Conservation (phyloP, 2,113 vertebrate genomes). For the Oryzias melastigma region DNA sequence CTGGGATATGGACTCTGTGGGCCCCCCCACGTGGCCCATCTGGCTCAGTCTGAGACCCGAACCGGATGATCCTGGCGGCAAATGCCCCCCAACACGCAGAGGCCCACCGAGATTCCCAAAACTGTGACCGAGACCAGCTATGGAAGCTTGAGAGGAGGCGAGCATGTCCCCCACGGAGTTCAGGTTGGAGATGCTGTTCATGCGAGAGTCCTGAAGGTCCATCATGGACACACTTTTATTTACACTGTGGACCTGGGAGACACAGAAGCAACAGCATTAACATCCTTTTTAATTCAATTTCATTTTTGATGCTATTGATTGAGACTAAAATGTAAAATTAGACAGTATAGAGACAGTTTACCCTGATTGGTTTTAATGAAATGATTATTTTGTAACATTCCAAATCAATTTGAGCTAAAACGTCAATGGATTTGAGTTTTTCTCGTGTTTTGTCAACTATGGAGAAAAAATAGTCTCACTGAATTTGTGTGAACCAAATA, state of each 20-base stretch:
- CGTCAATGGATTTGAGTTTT: too few species aligned
- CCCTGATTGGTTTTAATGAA: too few species aligned
- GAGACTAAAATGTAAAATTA: too few species aligned
- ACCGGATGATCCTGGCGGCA: conserved; percentile 84
- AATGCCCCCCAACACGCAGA: conserved; percentile 85
- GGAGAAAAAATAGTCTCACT: too few species aligned
- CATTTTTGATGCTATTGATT: too few species aligned
- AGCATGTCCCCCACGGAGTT: conserved; percentile 90
- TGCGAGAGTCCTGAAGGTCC: conserved; percentile 92
- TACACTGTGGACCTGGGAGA: conserved; percentile 85
- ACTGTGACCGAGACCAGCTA: conserved; percentile 83
- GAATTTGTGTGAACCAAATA: too few species aligned
- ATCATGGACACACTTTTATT: conserved; percentile 97
- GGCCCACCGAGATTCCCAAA: conserved; percentile 82
- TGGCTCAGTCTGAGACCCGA: conserved; percentile 89
- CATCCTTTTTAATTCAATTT: background rate
- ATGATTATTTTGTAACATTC: too few species aligned
- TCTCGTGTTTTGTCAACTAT: too few species aligned
- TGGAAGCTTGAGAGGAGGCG: conserved; percentile 90
- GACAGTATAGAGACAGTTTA: too few species aligned
- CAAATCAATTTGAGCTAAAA: too few species aligned
- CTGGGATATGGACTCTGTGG: conserved; percentile 87
- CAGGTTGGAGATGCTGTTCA: conserved; percentile 94
- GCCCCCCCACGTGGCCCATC: conserved; percentile 82
- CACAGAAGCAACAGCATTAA: background rate